Conservation (phyloP, 2,797 vertebrate genomes). For the Xiphorhynchus erythropygius region DNA sequence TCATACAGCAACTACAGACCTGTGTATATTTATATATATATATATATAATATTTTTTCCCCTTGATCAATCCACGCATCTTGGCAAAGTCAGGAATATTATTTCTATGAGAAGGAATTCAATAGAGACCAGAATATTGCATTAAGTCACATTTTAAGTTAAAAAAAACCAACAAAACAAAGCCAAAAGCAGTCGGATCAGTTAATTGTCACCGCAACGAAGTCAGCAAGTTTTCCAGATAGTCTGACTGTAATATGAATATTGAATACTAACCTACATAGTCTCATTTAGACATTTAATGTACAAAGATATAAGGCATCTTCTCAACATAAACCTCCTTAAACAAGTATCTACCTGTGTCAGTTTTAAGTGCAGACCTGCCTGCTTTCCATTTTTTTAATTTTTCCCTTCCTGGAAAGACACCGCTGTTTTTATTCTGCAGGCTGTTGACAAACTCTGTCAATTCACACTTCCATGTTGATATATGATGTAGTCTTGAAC, state of each 20-base stretch:
- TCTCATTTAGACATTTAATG: not conserved
- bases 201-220: not conserved
- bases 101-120: not conserved
- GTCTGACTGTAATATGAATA: not conserved
- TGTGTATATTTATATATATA: not conserved
- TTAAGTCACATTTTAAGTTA: not conserved
- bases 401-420: conserved; percentile 90
- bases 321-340: conserved; percentile 66
- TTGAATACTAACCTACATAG: not conserved
- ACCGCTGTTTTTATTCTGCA: conserved; percentile 84
- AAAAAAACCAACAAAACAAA: not conserved
- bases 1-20: not conserved
- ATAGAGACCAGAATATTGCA: not conserved
- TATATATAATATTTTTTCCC: not conserved
- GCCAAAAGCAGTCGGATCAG: not conserved
- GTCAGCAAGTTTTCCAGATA: not conserved
- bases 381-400: conserved; percentile 85
- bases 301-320: conserved; percentile 14
- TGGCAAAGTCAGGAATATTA: not conserved
- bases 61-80: not conserved
- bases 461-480: conserved; percentile 93
- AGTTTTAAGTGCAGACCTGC: conserved; percentile 79
- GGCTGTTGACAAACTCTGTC: conserved; percentile 91
- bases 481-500: conserved; percentile 95
- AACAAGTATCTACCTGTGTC: conserved; percentile 79